phyloP scores from a whole-genome alignment of 1,140 invertebrate genomes.

The Oryctes rhinoceros region DNA sequence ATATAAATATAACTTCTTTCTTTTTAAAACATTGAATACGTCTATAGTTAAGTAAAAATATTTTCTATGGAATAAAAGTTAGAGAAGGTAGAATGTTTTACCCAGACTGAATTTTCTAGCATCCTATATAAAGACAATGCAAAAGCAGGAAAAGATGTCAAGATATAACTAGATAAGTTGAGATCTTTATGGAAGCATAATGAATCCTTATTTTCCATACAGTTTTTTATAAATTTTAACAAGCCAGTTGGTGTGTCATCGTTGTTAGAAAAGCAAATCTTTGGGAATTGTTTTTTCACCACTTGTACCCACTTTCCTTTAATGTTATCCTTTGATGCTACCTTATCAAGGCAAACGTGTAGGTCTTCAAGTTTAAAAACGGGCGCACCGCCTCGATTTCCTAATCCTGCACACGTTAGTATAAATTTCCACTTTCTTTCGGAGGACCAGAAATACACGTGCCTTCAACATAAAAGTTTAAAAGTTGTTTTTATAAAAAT shows the following conservation, averaged over 20 bases:
- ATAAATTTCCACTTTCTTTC: constrained; percentile 59
- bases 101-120: constrained; percentile 52
- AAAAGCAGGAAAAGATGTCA: constrained; percentile 53
- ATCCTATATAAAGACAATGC: constrained; percentile 53
- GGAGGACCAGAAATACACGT: constrained; percentile 58
- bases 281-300: constrained; percentile 51
- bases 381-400: constrained; percentile 45
- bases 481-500: neutral
- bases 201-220: constrained; percentile 32
- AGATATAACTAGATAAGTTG: constrained; percentile 49
- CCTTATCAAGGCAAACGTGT: constrained; percentile 48
- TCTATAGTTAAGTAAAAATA: constrained; percentile 35
- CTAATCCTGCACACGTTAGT: constrained; percentile 55
- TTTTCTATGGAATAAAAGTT: constrained; percentile 45
- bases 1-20: neutral
- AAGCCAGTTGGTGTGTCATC: constrained; percentile 53
- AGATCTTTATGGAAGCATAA: constrained; percentile 36
- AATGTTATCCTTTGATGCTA: constrained; percentile 50
- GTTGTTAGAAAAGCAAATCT: constrained; percentile 45
- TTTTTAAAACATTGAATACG: neutral
- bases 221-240: constrained; percentile 50
- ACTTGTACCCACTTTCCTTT: constrained; percentile 53
- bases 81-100: constrained; percentile 43
- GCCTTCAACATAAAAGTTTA: constrained; percentile 50
- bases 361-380: constrained; percentile 45